Evolutionary conservation across 2,797 vertebrate genomes (phyloP).

Genomic region (Simalia tracyae): DNA sequence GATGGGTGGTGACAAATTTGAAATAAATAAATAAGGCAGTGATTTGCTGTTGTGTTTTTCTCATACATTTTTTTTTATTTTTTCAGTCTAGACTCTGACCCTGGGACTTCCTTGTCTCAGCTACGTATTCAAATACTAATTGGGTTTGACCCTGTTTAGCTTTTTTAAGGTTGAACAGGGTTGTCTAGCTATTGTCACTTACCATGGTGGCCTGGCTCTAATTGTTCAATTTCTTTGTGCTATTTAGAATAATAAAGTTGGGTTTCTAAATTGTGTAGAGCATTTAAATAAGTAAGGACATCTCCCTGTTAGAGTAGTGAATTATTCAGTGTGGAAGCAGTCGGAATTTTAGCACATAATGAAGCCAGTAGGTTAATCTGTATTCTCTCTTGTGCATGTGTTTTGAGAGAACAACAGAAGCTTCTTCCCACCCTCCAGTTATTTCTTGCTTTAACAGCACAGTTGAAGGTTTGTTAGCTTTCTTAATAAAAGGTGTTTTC

Average conservation of each 20-base stretch:
- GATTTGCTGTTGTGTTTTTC: no score
- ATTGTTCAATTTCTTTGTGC: background rate
- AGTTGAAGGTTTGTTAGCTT: background rate
- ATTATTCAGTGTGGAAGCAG: background rate
- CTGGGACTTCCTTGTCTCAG: background rate
- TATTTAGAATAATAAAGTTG: background rate
- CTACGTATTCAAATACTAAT: background rate
- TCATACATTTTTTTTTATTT: no score
- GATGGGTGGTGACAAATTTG: no score
- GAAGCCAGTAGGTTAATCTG: background rate
- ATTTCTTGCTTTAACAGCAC: no score
- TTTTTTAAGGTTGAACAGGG: background rate
- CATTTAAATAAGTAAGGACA: background rate
- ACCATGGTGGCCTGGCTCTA: background rate
- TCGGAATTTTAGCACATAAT: background rate
- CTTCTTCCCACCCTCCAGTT: background rate
- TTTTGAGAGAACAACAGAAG: background rate
- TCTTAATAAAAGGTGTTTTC: background rate
- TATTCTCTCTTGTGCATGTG: background rate
- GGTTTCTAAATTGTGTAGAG: background rate
- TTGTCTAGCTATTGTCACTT: background rate
- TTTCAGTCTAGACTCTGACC: background rate
- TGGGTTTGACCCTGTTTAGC: background rate
- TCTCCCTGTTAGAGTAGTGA: background rate
- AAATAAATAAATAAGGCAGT: no score